Conservation (phyloP, 2,113 vertebrate species). For the Poeciliopsis prolifica region DNA sequence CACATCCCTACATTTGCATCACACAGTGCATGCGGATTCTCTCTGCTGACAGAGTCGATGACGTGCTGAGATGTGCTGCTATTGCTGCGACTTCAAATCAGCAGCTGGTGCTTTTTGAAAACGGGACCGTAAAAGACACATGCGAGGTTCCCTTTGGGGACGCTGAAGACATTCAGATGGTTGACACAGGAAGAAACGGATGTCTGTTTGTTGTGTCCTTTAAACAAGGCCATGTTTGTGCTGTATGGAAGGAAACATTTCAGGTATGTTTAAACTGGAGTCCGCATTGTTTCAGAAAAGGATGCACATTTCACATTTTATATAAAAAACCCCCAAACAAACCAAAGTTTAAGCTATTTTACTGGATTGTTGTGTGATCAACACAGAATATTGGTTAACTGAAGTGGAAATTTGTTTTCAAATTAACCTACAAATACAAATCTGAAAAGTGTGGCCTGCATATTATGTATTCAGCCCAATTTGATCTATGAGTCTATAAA, state of each 20-base stretch:
- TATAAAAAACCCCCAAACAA: no score
- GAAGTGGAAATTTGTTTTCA: no score
- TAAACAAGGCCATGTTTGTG: conserved; percentile 79
- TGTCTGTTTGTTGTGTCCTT: conserved; percentile 83
- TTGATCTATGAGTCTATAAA: no score
- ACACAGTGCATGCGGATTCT: conserved; percentile 78
- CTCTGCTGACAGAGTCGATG: conserved; percentile 58
- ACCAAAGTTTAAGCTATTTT: no score
- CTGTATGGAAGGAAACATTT: conserved; percentile 85
- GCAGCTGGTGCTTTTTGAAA: conserved; percentile 88
- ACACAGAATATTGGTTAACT: no score
- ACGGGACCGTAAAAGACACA: conserved; percentile 81
- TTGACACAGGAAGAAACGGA: conserved; percentile 74
- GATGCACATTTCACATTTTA: not conserved
- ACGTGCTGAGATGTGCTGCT: conserved; percentile 71
- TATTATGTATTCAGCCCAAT: no score
- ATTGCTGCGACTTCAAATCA: conserved; percentile 82
- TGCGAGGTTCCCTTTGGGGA: conserved; percentile 87
- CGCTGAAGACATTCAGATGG: conserved; percentile 78
- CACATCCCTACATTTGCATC: conserved; percentile 84
- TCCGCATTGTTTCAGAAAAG: not conserved
- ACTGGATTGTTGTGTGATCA: no score
- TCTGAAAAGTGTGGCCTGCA: no score
- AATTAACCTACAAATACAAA: no score
- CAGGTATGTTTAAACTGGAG: conserved; percentile 79